Conservation (phyloP, 1,140 invertebrate species). For the Bombus breviceps region DNA sequence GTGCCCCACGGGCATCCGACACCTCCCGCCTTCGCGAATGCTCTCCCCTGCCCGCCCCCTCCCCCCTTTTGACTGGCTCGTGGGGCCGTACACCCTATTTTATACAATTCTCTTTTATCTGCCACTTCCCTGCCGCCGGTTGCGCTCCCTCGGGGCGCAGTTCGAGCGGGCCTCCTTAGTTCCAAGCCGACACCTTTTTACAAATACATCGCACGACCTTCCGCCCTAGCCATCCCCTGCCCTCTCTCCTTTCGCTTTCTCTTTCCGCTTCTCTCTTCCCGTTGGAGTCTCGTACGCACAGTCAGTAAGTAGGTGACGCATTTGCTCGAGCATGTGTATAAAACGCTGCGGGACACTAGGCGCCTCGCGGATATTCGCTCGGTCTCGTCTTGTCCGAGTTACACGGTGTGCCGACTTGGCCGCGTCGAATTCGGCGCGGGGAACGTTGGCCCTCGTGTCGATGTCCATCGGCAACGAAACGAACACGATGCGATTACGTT, state of each 20-base stretch:
- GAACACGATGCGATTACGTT: constrained; percentile 61
- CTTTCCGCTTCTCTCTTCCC: too few relatives aligned
- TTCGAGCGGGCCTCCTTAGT: constrained; percentile 78
- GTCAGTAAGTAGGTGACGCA: too few relatives aligned
- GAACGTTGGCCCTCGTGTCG: background rate
- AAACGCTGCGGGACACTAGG: too few relatives aligned
- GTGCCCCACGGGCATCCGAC: constrained; percentile 76
- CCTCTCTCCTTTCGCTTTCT: background rate
- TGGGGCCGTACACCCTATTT: constrained; percentile 75
- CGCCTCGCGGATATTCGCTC: too few relatives aligned
- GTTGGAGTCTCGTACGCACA: too few relatives aligned
- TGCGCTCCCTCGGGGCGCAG: constrained; percentile 78
- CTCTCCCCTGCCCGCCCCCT: accelerated
- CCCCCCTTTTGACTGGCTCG: constrained; percentile 19
- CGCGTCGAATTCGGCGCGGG: background rate
- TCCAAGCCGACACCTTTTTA: constrained; percentile 83
- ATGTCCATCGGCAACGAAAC: constrained; percentile 47
- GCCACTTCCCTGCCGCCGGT: constrained; percentile 73
- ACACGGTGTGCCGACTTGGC: too few relatives aligned
- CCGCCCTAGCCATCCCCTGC: constrained; percentile 63
- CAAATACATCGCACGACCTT: constrained; percentile 82
- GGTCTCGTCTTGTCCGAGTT: too few relatives aligned
- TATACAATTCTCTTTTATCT: constrained; percentile 83
- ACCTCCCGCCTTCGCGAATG: constrained; percentile 37
- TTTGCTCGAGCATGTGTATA: accelerated